A percentile compares a stretch with the other conserved stretches of the same genome.
phyloP scores from a whole-genome alignment of 30 jellyfish, hydroid and myxozoan genomes.

The Clytia hemisphaerica region DNA sequence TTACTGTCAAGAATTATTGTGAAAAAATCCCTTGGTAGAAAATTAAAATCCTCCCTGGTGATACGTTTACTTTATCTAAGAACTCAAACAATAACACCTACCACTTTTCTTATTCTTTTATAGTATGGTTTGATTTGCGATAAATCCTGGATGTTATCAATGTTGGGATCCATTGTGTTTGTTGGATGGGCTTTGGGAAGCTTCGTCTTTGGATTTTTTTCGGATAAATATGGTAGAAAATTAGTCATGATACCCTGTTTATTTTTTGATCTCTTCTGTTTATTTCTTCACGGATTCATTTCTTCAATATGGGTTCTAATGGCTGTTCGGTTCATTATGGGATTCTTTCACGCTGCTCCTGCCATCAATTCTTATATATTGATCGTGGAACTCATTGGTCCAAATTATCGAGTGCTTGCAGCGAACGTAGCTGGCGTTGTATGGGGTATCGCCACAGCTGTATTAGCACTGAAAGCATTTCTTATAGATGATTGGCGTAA shows the following conservation, averaged over 20 bases:
- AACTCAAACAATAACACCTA: background rate
- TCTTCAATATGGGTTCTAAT: constrained; percentile 9
- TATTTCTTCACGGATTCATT: constrained; percentile 8
- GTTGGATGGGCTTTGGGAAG: constrained; percentile 20
- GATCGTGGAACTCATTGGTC: constrained; percentile 14
- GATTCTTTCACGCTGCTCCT: constrained; percentile 9
- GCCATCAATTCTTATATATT: constrained; percentile 1
- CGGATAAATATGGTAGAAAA: constrained; percentile 18
- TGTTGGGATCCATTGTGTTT: constrained; percentile 7
- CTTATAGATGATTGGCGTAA: constrained; percentile 14
- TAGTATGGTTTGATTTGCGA: constrained; percentile 10
- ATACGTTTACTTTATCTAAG: background rate
- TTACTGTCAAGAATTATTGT: too few relatives aligned
- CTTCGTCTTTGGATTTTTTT: background rate
- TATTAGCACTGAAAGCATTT: background rate
- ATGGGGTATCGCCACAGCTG: constrained; percentile 8
- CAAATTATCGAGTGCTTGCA: constrained; percentile 8
- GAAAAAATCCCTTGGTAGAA: too few relatives aligned
- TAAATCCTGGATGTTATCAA: background rate
- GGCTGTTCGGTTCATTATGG: constrained; percentile 3
- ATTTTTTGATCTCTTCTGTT: constrained; percentile 1
- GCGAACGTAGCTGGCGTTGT: constrained; percentile 15
- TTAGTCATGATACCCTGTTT: constrained; percentile 4
- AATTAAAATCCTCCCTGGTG: too few relatives aligned
- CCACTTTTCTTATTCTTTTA: background rate